Evolutionary conservation across 2,888 invertebrate species (phyloP), one percentile per base, ranked within the genome.

Genomic region (Drosophila vallismaia): DNA sequence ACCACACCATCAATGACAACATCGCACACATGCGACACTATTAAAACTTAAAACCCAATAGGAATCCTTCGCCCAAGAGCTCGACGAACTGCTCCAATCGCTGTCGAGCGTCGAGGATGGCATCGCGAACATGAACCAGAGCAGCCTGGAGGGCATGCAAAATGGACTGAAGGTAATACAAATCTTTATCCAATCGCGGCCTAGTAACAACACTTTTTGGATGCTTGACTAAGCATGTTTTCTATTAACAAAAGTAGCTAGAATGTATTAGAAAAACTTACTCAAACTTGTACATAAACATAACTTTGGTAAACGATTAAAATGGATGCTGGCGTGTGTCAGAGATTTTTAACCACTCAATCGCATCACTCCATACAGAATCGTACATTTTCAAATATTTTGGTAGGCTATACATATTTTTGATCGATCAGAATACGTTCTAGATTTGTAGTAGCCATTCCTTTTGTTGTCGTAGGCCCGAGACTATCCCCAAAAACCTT

Each of bases 141-240:
- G 94, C 89, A 95, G 94, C 90, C 93, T 96, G 81, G 94, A 94
- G 75, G 93, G 94, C 57, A 96, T 96, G 95, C 93, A 95, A 76
- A 92, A 93, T 53, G 94, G 95, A 77, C 93, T 96, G 45, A 93
- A 93, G 94, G 96, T 96, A 92, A 95, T 55, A 29, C 38, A 6
- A 36, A 14, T 14, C 40, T 3, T 3, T 57, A 44, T 19, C 14
- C 14, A 38, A 8, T 9, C 14, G 57, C 26, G 45, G 33, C 10
- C 46, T 31, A 94, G 92, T 44, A 62, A 67, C 74, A 71, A 88
- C 26, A 52, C 29, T 19, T 51, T 51, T 68, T 67, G 62, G 26
- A 69, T 57, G 75, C 52, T 45, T 56, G 42, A 54, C 44, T 57
- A 56, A 64, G 79, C 85, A 77, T 67, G 84, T 59, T 59, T 62